These are phyloP conservation scores for Drosophila vallismaia DNA, from an alignment of 2,888 invertebrate genomes.

Conservation along the genomic window DNA sequence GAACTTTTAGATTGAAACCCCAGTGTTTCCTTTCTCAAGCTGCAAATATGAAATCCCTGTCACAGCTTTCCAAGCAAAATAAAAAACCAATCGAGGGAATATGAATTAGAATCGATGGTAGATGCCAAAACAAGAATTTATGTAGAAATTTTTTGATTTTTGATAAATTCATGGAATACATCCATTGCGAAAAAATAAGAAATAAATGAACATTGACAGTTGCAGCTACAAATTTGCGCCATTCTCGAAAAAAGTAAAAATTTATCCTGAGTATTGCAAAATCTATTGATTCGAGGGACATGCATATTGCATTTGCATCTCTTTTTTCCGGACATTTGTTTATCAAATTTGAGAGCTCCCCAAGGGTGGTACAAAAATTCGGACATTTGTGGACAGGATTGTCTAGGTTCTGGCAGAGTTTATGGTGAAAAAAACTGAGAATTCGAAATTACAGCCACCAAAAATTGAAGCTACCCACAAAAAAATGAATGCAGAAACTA, in stretches of 20 bases:
- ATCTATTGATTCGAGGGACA: constrained; percentile 29
- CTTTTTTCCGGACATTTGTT: constrained; percentile 24
- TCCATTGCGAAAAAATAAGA: constrained; percentile 4
- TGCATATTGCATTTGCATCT: constrained; percentile 15
- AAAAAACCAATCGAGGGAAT: constrained; percentile 9
- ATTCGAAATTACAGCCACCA: constrained; percentile 46
- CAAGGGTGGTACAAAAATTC: constrained; percentile 5
- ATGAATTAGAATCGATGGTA: constrained; percentile 46
- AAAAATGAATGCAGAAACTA: background rate
- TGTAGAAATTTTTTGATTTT: constrained; percentile 41
- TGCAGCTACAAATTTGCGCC: constrained; percentile 4
- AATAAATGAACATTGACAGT: constrained; percentile 2
- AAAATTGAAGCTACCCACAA: constrained; percentile 63
- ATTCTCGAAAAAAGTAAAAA: background rate
- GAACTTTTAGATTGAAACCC: background rate
- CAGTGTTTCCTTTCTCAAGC: constrained; percentile 3
- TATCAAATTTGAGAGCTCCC: constrained; percentile 47
- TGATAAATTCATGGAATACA: constrained; percentile 33
- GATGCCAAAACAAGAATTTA: constrained; percentile 35
- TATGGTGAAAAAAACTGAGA: constrained; percentile 2
- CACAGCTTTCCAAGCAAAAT: constrained; percentile 17
- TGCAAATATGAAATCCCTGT: constrained; percentile 23
- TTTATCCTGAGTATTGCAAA: constrained; percentile 22
- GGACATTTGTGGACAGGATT: background rate
- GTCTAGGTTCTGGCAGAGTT: background rate